Base-by-base conservation (phyloP, 2,888 invertebrate genomes). In the Tetranychus piercei region DNA sequence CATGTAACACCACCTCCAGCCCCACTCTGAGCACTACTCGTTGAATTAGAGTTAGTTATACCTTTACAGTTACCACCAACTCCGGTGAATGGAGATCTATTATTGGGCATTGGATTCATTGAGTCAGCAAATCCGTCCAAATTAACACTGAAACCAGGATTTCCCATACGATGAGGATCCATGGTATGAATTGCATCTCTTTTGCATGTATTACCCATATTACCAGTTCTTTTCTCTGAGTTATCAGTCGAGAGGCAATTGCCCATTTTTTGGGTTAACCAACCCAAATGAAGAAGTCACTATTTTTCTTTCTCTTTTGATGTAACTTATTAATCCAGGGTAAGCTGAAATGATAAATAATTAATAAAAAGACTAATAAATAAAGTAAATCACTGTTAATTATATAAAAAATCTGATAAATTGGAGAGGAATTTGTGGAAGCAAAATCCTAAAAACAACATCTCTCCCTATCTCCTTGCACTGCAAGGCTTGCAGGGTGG, bases 101-200 rank as follows among this genome's bases (percentile, higher is more conserved):
- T 44, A 45, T 71, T 71, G 7, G 45, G 34, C 8, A 20, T n/a
- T 69, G 69, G 69, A 69, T 23, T 69, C 69, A 69, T 69, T 23
- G 20, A 23, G 44, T 71, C 71, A 45, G 44, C 44, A 43, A 71
- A 45, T 15, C 71, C 71, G 7, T 71, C 71, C 45, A 45, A 44
- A 44, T 44, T 44, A 45, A 45, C 71, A 18, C 71, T 44, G 44
- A 44, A 71, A 44, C 45, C 45, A 45, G 71, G 45, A 7, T n/a
- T 44, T 15, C 71, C 71, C 44, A 71, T 15, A 9, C 71, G 44
- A 44, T 71, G 71, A 71, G 71, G 71, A 71, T 71, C 71, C 71
- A 71, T 22, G 20, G 71, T 71, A 34, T 71, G 71, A 22, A 71
- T 71, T 23, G 45, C 71, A 34, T 71, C 71, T 44, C 71, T 23